Evolutionary conservation across 2,888 invertebrate genomes (phyloP).

Genomic region (Meganola albula): DNA sequence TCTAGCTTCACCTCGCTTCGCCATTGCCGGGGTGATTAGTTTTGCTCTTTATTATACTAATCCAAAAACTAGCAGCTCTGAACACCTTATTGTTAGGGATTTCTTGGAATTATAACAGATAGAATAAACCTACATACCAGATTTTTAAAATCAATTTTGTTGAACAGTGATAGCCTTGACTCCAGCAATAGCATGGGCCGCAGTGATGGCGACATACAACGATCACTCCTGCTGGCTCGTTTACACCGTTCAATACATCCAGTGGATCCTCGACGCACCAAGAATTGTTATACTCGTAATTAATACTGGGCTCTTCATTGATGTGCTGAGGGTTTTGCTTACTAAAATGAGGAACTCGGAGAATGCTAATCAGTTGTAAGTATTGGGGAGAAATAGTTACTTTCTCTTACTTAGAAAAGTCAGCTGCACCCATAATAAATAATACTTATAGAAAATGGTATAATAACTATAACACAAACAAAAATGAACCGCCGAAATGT

Average conservation of each 20-base stretch:
- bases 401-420: background rate
- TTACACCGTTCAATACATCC: slow-evolving; percentile 70
- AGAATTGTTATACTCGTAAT: slow-evolving; percentile 74
- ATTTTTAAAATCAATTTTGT: background rate
- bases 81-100: too few relatives aligned
- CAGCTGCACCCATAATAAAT: too few relatives aligned
- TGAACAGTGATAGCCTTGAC: slow-evolving; percentile 58
- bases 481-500: background rate
- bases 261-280: slow-evolving; percentile 80
- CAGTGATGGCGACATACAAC: slow-evolving; percentile 64
- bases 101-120: too few relatives aligned
- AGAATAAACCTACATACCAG: too few relatives aligned
- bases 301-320: slow-evolving; percentile 79
- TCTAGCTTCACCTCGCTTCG: too few relatives aligned
- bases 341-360: slow-evolving; percentile 78
- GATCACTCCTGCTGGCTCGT: slow-evolving; percentile 80
- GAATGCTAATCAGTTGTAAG: slow-evolving; percentile 67
- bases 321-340: slow-evolving; percentile 81
- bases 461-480: too few relatives aligned
- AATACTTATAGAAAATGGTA: too few relatives aligned
- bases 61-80: too few relatives aligned
- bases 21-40: too few relatives aligned
- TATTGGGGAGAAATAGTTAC: slow-evolving; percentile 10
- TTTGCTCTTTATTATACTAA: too few relatives aligned
- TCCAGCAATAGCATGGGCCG: slow-evolving; percentile 77